Evolutionary conservation across 1,140 invertebrate species (phyloP).

Genomic region (Colletes latitarsis): DNA sequence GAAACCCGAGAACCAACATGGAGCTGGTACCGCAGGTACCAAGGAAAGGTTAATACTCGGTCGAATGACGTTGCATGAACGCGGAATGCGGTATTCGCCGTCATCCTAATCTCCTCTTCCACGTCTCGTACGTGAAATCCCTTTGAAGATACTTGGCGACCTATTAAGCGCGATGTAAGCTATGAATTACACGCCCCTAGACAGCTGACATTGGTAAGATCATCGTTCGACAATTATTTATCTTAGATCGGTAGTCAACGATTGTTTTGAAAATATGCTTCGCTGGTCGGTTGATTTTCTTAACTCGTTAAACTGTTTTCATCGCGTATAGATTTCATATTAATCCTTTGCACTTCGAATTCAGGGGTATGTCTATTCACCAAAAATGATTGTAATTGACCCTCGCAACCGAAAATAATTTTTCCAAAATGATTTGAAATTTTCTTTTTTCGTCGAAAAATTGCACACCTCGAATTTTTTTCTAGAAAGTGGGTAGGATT

Average conservation of each 20-base stretch:
- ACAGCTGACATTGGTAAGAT: not conserved
- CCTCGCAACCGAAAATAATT: too few species aligned
- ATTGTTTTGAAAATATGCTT: too few species aligned
- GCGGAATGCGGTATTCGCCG: conserved; percentile 30
- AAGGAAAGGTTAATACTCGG: conserved; percentile 22
- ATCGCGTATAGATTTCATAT: too few species aligned
- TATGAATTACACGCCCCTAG: conserved; percentile 14
- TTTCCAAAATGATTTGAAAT: too few species aligned
- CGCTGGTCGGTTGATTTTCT: too few species aligned
- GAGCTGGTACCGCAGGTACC: conserved; percentile 5
- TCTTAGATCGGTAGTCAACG: not conserved
- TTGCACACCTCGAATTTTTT: too few species aligned
- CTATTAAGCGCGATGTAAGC: conserved; percentile 66
- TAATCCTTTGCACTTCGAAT: too few species aligned
- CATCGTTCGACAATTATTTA: conserved; percentile 5
- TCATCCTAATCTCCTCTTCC: conserved; percentile 23
- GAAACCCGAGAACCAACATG: conserved; percentile 31
- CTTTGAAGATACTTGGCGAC: conserved; percentile 66
- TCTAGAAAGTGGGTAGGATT: too few species aligned
- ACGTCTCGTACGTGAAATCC: not conserved
- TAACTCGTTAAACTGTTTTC: too few species aligned
- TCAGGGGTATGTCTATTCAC: too few species aligned
- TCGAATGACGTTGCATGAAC: conserved; percentile 45
- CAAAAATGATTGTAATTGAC: too few species aligned
- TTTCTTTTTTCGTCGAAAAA: too few species aligned